These are phyloP conservation scores for Papilio gigon DNA, from an alignment of 2,888 invertebrate species.

Conservation along the genomic window DNA sequence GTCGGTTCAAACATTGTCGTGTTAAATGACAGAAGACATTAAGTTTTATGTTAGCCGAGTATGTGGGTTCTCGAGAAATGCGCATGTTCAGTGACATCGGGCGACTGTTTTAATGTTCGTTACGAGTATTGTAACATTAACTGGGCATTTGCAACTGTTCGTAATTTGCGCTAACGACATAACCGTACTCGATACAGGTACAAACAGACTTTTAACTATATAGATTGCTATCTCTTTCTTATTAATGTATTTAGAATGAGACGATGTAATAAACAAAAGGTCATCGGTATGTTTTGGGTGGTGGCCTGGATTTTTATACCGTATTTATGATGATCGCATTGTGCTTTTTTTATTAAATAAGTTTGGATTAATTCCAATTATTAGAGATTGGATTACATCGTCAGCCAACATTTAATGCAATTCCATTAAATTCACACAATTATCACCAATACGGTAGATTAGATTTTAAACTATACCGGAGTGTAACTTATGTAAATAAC, in stretches of 20 bases:
- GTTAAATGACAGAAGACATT: conserved; percentile 36
- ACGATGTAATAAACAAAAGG: conserved; percentile 1
- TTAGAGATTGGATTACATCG: neutral
- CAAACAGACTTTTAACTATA: neutral
- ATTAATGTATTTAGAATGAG: conserved; percentile 4
- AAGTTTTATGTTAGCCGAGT: conserved; percentile 32
- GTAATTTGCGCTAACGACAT: conserved; percentile 19
- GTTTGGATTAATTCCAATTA: neutral
- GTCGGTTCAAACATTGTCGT: conserved; percentile 29
- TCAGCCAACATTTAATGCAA: too few relatives aligned
- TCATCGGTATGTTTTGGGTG: neutral
- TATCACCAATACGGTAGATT: too few relatives aligned
- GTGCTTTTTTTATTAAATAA: neutral
- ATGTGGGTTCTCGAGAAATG: conserved; percentile 23
- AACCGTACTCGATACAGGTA: neutral
- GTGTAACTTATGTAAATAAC: too few relatives aligned
- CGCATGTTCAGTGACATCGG: conserved; percentile 14
- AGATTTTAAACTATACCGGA: too few relatives aligned
- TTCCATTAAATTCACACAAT: too few relatives aligned
- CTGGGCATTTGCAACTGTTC: conserved; percentile 13
- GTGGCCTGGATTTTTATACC: neutral
- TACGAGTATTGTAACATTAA: conserved; percentile 20
- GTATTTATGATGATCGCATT: neutral
- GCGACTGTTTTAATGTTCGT: conserved; percentile 23
- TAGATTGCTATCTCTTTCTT: conserved; percentile 10